Conservation (phyloP, 2,113 vertebrate genomes). For the Melozone crissalis region DNA sequence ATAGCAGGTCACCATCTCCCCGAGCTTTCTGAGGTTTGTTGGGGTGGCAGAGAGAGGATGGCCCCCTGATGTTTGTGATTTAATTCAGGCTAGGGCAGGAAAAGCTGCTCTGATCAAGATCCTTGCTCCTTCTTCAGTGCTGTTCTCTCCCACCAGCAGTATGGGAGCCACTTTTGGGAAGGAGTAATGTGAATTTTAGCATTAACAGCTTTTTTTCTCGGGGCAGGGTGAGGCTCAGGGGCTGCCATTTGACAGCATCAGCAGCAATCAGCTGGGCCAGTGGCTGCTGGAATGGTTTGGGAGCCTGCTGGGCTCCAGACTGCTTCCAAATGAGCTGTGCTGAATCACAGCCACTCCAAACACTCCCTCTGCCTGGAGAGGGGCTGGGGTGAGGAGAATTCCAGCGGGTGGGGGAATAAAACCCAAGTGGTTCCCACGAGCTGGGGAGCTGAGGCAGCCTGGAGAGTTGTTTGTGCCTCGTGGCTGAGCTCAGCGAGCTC, state of each 20-base stretch:
- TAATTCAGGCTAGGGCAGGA: neutral
- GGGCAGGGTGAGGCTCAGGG: neutral
- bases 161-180: neutral
- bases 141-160: neutral
- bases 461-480: neutral
- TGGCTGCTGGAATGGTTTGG: neutral
- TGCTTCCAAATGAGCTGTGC: neutral
- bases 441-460: constrained; percentile 1
- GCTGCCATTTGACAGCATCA: neutral
- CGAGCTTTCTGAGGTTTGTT: neutral
- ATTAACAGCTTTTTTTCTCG: neutral
- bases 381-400: neutral
- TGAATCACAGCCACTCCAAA: neutral
- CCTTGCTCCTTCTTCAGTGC: neutral
- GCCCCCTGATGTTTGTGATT: neutral
- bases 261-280: neutral
- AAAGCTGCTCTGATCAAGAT: neutral
- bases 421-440: neutral
- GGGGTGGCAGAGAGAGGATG: neutral
- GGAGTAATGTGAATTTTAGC: neutral
- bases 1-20: neutral
- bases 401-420: neutral
- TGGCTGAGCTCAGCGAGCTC: neutral
- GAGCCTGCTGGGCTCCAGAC: constrained; percentile 25
- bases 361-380: neutral